These are phyloP conservation scores for Tinamus guttatus DNA, from an alignment of 2,113 vertebrate genomes.

Conservation along the genomic window DNA sequence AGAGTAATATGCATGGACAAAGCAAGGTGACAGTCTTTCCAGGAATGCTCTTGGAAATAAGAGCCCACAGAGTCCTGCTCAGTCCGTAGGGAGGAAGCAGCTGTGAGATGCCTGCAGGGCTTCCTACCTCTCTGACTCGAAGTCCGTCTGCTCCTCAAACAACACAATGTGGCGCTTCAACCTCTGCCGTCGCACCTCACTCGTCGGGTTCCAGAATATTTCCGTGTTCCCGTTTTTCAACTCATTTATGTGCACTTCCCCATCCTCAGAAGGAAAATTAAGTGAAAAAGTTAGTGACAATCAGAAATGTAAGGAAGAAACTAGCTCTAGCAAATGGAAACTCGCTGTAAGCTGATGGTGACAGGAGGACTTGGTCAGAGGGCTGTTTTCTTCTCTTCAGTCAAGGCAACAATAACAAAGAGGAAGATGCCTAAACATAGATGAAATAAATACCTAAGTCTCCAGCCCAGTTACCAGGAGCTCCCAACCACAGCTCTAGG, in stretches of 20 bases:
- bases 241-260: conserved; percentile 89
- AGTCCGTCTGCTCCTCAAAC: conserved; percentile 87
- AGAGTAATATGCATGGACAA: neutral
- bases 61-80: neutral
- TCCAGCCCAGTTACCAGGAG: neutral
- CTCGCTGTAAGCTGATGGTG: neutral
- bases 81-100: neutral
- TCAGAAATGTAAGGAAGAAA: conserved; percentile 6
- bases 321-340: neutral
- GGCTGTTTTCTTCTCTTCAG: neutral
- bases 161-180: conserved; percentile 89
- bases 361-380: neutral
- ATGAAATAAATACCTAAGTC: neutral
- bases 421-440: neutral
- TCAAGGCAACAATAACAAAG: neutral
- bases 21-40: neutral
- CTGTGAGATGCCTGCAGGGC: neutral
- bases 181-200: conserved; percentile 85
- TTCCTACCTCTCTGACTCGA: conserved; percentile 92
- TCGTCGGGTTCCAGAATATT: conserved; percentile 88
- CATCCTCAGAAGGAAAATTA: conserved; percentile 81
- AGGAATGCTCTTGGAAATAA: neutral
- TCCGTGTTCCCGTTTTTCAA: conserved; percentile 78
- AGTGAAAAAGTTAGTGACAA: neutral
- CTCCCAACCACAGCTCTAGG: neutral